Conservation (phyloP, 2,113 vertebrate species). For the Phyllopteryx taeniolatus region DNA sequence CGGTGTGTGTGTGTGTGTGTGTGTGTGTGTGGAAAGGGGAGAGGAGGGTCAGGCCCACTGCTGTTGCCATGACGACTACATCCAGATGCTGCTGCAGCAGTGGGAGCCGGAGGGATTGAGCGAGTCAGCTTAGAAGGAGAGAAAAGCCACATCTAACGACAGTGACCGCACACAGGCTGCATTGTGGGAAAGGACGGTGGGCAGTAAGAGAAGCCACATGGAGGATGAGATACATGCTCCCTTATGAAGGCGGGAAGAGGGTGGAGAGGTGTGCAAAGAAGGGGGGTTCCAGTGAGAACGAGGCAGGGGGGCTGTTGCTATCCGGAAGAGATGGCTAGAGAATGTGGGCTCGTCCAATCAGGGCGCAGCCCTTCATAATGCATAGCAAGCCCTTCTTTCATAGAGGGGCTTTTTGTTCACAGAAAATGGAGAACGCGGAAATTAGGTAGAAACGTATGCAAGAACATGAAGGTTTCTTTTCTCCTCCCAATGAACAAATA, state of each 20-base stretch:
- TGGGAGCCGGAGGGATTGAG: constrained; percentile 52
- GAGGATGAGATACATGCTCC: constrained; percentile 46
- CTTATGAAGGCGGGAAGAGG: constrained; percentile 35
- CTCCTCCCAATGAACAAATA: constrained; percentile 16
- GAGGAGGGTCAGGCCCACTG: constrained; percentile 53
- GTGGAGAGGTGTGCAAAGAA: constrained; percentile 18
- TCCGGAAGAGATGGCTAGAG: constrained; percentile 72
- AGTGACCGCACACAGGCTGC: constrained; percentile 45
- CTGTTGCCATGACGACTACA: constrained; percentile 70
- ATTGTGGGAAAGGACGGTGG: constrained; percentile 59
- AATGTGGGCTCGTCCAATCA: constrained; percentile 67
- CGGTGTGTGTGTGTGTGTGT: constrained; percentile 31
- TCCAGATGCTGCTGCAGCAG: constrained; percentile 74
- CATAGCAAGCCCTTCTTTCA: constrained; percentile 70
- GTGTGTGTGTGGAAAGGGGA: constrained; percentile 8
- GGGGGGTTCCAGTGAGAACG: constrained; percentile 56
- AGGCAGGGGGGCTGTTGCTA: constrained; percentile 74
- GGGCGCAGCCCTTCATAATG: constrained; percentile 68
- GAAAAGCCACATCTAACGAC: constrained; percentile 46
- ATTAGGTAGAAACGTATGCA: constrained; percentile 33
- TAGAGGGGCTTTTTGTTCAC: constrained; percentile 38
- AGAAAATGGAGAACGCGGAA: constrained; percentile 28
- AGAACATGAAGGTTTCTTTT: constrained; percentile 33
- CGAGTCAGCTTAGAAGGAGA: constrained; percentile 31
- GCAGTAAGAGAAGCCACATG: constrained; percentile 48